Base-by-base conservation (phyloP, 2,797 vertebrate genomes). In the Kryptolebias ocellatus region DNA sequence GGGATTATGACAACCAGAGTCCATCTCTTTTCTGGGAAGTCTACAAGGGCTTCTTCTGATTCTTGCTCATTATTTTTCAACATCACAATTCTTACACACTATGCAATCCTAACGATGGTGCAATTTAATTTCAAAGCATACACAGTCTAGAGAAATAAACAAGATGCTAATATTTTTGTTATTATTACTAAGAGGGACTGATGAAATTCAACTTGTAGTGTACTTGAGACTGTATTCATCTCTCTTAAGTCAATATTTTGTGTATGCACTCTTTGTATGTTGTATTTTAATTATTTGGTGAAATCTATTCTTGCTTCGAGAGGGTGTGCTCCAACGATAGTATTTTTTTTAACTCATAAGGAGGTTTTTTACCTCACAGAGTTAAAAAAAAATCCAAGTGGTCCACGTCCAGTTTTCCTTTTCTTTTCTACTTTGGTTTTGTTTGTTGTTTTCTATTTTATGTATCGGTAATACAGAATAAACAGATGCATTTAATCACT, bases 381-480 rank as follows among this genome's bases (percentile, higher is more conserved):
- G 63, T 83, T 71, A 61, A 76, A n/a, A 83, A 57, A 28, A 72
- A n/a, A 74, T 24, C 20, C 67, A 74, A 84, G 46, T 81, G 82
- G 81, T 86, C 78, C 79, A 87, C 80, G 62, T 57, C 54, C 74
- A 62, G 60, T 74, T 81, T 71, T 79, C 83, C 82, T 70, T 87
- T 84, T 84, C 83, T 74, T 83, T 93, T 83, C 79, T 92, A 90
- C 93, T 91, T 93, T 91, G 70, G 85, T 92, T 89, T 91, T 88
- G 89, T 89, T 87, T 70, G 91, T 90, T 92, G 84, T 93, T 94
- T 95, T 94, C 89, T 94, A 94, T 88, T 90, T 87, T 74, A 91
- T 91, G 89, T 87, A 74, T 83, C 80, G 81, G 80, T 89, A 85
- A 85, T 89, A 79, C 74, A 85, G 67, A 93, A 92, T 92, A 80